Conservation (phyloP, 2,113 vertebrate genomes). For the Mixornis gularis region DNA sequence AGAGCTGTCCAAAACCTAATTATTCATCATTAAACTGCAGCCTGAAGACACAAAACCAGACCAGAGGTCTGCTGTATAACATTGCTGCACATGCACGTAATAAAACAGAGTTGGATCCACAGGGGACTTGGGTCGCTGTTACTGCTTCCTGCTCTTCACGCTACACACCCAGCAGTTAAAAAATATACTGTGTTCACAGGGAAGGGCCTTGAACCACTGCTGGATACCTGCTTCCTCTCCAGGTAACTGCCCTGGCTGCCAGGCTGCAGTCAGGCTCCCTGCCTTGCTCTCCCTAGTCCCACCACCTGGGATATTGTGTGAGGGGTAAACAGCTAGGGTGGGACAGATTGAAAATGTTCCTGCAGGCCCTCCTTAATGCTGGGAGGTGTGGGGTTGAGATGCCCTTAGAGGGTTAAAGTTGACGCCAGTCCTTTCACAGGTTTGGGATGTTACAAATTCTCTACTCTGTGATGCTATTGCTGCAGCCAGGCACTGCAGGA, state of each 20-base stretch:
- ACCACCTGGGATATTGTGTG: accelerated
- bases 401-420: neutral
- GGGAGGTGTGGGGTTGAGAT: neutral
- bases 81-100: neutral
- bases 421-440: accelerated
- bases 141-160: neutral
- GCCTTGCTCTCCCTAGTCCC: neutral
- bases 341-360: neutral
- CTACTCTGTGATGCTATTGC: neutral
- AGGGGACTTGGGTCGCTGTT: neutral
- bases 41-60: conserved; percentile 60
- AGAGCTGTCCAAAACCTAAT: conserved; percentile 54
- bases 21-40: conserved; percentile 64
- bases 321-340: neutral
- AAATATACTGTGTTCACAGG: neutral
- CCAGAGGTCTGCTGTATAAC: conserved; percentile 33
- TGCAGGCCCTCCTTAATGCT: neutral
- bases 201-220: neutral
- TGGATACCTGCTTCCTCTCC: neutral
- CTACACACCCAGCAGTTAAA: neutral
- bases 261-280: neutral
- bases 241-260: neutral
- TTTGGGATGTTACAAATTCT: neutral
- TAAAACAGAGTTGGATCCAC: neutral
- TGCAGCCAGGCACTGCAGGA: neutral